Base-by-base conservation (phyloP, 2,797 vertebrate genomes). In the Steatocranus sp. region DNA sequence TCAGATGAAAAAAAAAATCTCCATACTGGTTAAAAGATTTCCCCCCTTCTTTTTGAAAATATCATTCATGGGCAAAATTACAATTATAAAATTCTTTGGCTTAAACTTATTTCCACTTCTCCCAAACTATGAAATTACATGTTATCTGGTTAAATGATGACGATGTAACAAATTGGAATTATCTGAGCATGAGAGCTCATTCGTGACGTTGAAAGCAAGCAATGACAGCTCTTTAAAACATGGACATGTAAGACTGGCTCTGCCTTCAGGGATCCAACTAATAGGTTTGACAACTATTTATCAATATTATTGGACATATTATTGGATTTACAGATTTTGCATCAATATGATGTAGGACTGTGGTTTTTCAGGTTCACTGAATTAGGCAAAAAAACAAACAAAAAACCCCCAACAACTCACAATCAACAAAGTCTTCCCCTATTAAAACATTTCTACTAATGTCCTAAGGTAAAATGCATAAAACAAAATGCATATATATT, bases 331-430 rank as follows among this genome's bases (percentile, higher is more conserved):
- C 20, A 66, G 11, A 17, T 41, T 48, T 83, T 79, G 75, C 89
- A 73, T 86, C 75, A 86, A 87, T 86, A 78, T 88, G 86, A 89
- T 89, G 77, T 88, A 82, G 83, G 56, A 83, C 41, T 43, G 41
- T 61, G 23, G 34, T 43, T 51, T 53, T 53, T 79, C 76, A 61
- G 43, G 53, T 46, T 56, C 66, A 73, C 66, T 73, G 41, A 46
- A 73, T 48, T 48, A n/a, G n/a, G n/a, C n/a, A 11, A 11, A 61
- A 66, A 23, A 5, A 27, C 18, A 56, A 32, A 30, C 2, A 3
- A 11, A 25, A 27, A 30, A 9, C 17, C 5, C n/a, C 4, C 14
- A 17, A 27, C 15, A 70, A 73, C 66, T 70, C 38, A 70, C 41
- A 70, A 46, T 70, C 66, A 70, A 70, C 25, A 46, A 70, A 70